phyloP scores from a whole-genome alignment of 2,888 invertebrate genomes.

The Sesamia inferens region DNA sequence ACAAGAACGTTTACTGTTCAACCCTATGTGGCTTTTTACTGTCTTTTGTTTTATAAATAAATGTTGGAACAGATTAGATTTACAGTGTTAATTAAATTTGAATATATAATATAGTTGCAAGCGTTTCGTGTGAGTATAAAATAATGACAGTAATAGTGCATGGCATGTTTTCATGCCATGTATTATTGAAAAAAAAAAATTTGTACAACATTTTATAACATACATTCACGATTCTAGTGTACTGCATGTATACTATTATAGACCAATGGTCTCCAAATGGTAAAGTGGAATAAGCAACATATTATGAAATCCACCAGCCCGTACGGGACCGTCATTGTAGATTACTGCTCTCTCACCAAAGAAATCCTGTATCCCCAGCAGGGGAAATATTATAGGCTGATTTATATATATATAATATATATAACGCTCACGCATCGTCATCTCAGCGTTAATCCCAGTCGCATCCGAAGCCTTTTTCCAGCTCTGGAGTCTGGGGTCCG shows the following conservation, averaged over 20 bases:
- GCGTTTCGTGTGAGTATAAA: background rate
- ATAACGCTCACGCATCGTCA: too few relatives aligned
- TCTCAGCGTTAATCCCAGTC: too few relatives aligned
- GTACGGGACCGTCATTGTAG: background rate
- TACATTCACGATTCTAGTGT: background rate
- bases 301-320: background rate
- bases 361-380: background rate
- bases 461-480: too few relatives aligned
- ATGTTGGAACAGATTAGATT: conserved; percentile 48
- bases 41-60: conserved; percentile 56
- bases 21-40: conserved; percentile 55
- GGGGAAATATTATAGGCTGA: background rate
- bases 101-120: conserved; percentile 1
- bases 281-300: background rate
- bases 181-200: background rate
- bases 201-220: background rate
- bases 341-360: background rate
- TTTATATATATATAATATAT: too few relatives aligned
- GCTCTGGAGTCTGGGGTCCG: too few relatives aligned
- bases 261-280: background rate
- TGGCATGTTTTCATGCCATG: background rate
- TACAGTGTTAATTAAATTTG: conserved; percentile 36
- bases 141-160: background rate
- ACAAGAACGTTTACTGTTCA: conserved; percentile 57
- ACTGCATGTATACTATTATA: background rate